Conservation (phyloP, 2,888 invertebrate species). For the Ormyrus pomaceus region DNA sequence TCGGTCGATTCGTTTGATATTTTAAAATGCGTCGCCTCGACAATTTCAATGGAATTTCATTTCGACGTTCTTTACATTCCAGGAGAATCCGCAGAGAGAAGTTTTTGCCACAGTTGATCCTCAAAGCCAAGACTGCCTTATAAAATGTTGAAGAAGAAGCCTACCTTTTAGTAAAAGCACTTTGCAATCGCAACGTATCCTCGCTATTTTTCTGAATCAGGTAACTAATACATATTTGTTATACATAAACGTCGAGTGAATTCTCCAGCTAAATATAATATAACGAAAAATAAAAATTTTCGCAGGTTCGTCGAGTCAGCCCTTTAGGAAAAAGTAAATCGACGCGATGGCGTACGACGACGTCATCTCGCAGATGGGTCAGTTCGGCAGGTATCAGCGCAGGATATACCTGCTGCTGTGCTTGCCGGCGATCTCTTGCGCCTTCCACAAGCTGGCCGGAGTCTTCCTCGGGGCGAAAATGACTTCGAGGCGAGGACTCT, state of each 20-base stretch:
- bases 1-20: too few relatives aligned
- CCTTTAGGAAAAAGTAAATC: neutral
- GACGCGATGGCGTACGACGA: conserved; percentile 83
- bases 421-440: conserved; percentile 84
- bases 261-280: neutral
- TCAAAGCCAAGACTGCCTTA: conserved; percentile 12
- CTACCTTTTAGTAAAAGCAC: neutral
- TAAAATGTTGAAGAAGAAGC: conserved; percentile 10
- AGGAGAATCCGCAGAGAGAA: neutral
- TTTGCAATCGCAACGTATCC: too few relatives aligned
- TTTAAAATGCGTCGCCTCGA: too few relatives aligned
- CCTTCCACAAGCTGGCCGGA: conserved; percentile 85
- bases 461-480: conserved; percentile 84
- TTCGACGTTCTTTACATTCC: neutral
- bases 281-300: neutral
- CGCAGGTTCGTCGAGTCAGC: neutral
- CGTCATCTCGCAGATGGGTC: conserved; percentile 82
- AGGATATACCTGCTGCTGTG: conserved; percentile 83
- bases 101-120: neutral
- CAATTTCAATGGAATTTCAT: too few relatives aligned
- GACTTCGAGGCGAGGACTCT: conserved; percentile 77
- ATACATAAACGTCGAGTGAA: too few relatives aligned
- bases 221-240: neutral
- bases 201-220: conserved; percentile 9
- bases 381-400: conserved; percentile 84